These are phyloP conservation scores for Eulithis testata DNA, from an alignment of 2,888 invertebrate species.

Conservation along the genomic window DNA sequence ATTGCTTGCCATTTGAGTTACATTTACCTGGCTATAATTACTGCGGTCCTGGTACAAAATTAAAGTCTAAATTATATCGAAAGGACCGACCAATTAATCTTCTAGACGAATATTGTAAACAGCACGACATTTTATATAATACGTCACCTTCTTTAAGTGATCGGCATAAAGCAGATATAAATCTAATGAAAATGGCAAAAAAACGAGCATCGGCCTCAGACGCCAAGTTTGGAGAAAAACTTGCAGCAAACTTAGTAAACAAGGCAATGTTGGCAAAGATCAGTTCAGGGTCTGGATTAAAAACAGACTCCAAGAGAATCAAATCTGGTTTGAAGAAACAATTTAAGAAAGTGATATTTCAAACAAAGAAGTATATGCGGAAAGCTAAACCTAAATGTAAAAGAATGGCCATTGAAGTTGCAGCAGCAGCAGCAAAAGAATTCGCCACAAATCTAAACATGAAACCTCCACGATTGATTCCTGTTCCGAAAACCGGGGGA, in stretches of 20 bases:
- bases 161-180: slow-evolving; percentile 11
- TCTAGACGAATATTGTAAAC: slow-evolving; percentile 40
- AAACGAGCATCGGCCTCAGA: background rate
- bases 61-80: slow-evolving; percentile 48
- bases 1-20: slow-evolving; percentile 24
- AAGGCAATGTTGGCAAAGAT: slow-evolving; percentile 22
- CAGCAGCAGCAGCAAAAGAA: slow-evolving; percentile 3
- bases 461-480: background rate
- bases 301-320: no score
- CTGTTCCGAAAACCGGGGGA: slow-evolving; percentile 7
- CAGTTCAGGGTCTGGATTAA: slow-evolving; percentile 1
- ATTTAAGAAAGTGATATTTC: background rate
- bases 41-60: slow-evolving; percentile 46
- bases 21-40: slow-evolving; percentile 48
- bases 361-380: background rate
- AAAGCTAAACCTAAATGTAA: slow-evolving; percentile 6
- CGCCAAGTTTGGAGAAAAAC: slow-evolving; percentile 11
- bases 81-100: slow-evolving; percentile 51
- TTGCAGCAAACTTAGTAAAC: slow-evolving; percentile 12
- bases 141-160: slow-evolving; percentile 9
- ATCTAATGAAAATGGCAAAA: slow-evolving; percentile 15
- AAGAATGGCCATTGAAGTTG: slow-evolving; percentile 1
- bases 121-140: slow-evolving; percentile 43
- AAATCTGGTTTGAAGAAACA: slow-evolving; percentile 4
- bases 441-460: background rate